phyloP scores from a whole-genome alignment of 2,113 vertebrate genomes.

The Pleuronectes platessa region DNA sequence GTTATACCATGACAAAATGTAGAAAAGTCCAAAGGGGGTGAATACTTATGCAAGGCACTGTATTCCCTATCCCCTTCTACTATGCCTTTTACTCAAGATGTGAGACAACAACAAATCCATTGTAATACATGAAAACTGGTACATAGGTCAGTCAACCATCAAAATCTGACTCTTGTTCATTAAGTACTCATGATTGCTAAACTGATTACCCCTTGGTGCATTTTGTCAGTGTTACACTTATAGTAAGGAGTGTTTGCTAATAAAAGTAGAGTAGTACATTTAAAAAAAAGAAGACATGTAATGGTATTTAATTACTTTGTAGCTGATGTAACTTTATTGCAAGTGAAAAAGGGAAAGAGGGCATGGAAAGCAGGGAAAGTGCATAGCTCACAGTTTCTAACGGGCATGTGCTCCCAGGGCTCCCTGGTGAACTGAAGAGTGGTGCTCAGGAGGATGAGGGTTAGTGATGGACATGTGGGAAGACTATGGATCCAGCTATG shows the following conservation, averaged over 20 bases:
- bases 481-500: conserved; percentile 65
- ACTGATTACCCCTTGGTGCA: too few species aligned
- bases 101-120: too few species aligned
- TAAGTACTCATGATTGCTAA: too few species aligned
- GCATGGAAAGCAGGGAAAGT: conserved; percentile 35
- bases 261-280: not conserved
- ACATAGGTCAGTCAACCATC: too few species aligned
- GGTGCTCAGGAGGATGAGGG: conserved; percentile 50
- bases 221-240: too few species aligned
- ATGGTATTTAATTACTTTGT: conserved; percentile 2
- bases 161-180: too few species aligned
- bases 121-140: too few species aligned
- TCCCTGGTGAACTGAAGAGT: conserved; percentile 46
- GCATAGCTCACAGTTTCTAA: conserved; percentile 59
- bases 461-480: conserved; percentile 70
- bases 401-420: conserved; percentile 27
- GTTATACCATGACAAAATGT: too few species aligned
- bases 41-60: too few species aligned
- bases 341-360: conserved; percentile 35
- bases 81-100: too few species aligned
- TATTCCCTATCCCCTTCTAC: too few species aligned
- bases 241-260: not conserved
- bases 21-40: too few species aligned
- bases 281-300: not conserved
- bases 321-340: conserved; percentile 15